These are phyloP conservation scores for Porphyrio hochstetteri DNA, from an alignment of 2,113 vertebrate genomes.

Conservation along the genomic window DNA sequence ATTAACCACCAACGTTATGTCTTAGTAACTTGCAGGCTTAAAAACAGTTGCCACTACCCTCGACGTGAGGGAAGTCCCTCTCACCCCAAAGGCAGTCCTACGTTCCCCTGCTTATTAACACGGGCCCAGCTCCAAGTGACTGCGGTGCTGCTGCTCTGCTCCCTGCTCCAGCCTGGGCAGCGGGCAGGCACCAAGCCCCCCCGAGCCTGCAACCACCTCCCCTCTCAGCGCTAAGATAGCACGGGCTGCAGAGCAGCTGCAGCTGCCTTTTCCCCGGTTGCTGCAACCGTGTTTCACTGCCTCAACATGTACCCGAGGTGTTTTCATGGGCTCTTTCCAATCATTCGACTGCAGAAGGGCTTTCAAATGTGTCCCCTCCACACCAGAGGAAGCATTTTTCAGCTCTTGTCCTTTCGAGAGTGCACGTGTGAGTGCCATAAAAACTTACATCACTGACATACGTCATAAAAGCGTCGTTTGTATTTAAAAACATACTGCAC, in stretches of 20 bases:
- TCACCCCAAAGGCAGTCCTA: background rate
- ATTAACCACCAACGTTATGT: background rate
- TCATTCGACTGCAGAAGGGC: background rate
- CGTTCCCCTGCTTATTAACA: fast-evolving
- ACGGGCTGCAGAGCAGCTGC: background rate
- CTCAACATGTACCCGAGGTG: background rate
- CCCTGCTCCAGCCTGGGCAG: too few relatives aligned
- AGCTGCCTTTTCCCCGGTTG: background rate
- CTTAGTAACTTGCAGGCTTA: background rate
- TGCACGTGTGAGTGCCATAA: fast-evolving
- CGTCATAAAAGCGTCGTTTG: background rate
- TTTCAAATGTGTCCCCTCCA: background rate
- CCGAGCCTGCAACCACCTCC: too few relatives aligned
- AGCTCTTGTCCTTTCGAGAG: background rate
- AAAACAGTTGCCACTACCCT: fast-evolving
- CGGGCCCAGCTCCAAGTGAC: background rate
- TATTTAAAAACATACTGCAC: background rate
- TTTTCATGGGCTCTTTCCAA: background rate
- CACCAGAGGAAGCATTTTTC: background rate
- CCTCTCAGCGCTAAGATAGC: background rate
- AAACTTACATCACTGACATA: background rate
- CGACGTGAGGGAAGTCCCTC: background rate
- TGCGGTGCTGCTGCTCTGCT: background rate
- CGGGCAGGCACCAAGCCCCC: background rate
- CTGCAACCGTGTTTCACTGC: background rate